These are phyloP conservation scores for Tretioscincus oriximinensis DNA, from an alignment of 2,113 vertebrate genomes.

Conservation along the genomic window DNA sequence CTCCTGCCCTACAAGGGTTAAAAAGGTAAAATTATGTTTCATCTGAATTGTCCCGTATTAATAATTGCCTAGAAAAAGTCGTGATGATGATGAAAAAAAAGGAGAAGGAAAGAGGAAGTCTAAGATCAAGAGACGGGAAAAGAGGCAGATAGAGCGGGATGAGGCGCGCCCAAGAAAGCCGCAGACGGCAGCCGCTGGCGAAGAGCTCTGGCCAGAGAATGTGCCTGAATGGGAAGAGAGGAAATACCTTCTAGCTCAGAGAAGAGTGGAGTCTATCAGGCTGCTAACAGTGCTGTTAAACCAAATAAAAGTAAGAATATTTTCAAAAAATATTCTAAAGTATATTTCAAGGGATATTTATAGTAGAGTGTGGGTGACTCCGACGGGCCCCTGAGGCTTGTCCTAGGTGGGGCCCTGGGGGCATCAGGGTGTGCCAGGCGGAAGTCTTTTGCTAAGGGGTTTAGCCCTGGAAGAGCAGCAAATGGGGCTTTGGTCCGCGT, in stretches of 20 bases:
- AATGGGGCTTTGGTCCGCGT: no score
- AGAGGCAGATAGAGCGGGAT: slow-evolving; percentile 71
- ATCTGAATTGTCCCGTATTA: slow-evolving; percentile 66
- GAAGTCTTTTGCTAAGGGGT: no score
- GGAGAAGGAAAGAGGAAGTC: slow-evolving; percentile 73
- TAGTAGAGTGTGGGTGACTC: slow-evolving; percentile 33
- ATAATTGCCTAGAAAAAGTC: slow-evolving; percentile 77
- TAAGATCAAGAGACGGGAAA: slow-evolving; percentile 69
- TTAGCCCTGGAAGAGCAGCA: no score
- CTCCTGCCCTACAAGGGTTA: slow-evolving; percentile 26
- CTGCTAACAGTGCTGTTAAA: slow-evolving; percentile 76
- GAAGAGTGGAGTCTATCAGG: slow-evolving; percentile 72
- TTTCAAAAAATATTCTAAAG: slow-evolving; percentile 51
- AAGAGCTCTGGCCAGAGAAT: slow-evolving; percentile 61
- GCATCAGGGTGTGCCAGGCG: no score
- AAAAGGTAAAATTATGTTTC: slow-evolving; percentile 37
- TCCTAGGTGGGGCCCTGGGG: background rate
- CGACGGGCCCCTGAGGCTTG: background rate
- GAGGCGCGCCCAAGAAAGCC: slow-evolving; percentile 63
- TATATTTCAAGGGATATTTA: background rate
- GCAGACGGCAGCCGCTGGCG: slow-evolving; percentile 59
- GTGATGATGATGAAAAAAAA: slow-evolving; percentile 71
- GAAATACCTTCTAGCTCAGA: slow-evolving; percentile 75
- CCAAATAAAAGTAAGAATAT: slow-evolving; percentile 74
- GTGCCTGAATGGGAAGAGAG: slow-evolving; percentile 75